phyloP scores from a whole-genome alignment of 2,797 vertebrate genomes.

The Platyrinchus mystaceus region DNA sequence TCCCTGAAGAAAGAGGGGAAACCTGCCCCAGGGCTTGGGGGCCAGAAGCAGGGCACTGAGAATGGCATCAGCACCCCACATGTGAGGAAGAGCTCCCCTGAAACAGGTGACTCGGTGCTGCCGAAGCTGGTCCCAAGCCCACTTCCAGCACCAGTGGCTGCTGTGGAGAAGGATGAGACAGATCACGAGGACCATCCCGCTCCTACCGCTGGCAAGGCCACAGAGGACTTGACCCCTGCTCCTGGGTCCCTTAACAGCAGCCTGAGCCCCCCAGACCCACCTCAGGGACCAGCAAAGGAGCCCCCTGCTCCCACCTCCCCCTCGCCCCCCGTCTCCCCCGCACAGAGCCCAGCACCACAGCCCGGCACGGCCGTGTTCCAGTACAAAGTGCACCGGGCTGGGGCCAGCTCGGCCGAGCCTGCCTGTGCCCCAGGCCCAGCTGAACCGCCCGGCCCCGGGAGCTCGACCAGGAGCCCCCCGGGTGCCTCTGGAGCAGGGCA shows the following conservation, averaged over 20 bases:
- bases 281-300: neutral
- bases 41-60: slow-evolving; percentile 50
- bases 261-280: neutral
- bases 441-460: neutral
- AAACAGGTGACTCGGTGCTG: neutral
- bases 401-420: neutral
- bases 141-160: neutral
- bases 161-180: neutral
- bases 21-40: neutral
- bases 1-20: slow-evolving; percentile 68
- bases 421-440: fast-evolving
- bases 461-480: neutral
- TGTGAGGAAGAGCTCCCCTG: neutral
- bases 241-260: neutral
- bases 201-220: neutral
- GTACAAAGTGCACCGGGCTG: slow-evolving; percentile 64
- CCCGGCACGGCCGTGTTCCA: neutral
- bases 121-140: slow-evolving; percentile 1
- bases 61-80: neutral
- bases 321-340: neutral
- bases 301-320: neutral
- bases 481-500: fast-evolving
- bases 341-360: neutral
- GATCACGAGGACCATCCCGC: neutral
- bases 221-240: neutral